Base-by-base conservation (phyloP, 2,888 invertebrate genomes). In the Amblyjoppa proteus region DNA sequence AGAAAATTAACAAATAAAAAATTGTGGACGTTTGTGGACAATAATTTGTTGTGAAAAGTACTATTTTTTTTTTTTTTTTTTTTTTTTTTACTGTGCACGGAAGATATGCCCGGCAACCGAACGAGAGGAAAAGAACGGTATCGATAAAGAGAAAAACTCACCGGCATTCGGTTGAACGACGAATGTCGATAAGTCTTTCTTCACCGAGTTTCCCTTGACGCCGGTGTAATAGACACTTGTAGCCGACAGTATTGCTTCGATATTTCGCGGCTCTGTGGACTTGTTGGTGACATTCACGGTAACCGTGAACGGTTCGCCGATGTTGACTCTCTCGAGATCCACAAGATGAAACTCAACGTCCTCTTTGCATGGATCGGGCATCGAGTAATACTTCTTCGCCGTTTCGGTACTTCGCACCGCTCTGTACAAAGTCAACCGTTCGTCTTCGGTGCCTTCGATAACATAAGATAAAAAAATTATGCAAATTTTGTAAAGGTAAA, bases 181-280 rank as follows among this genome's bases (percentile, higher is more conserved):
- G 88, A 97, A 95, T 20, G 83, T 96, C 95, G 6, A 83, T 96
- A 96, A 95, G 0, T 96, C 95, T 90, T 96, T 96, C 92, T 97
- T 97, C 25, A 97, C 95, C n/a, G 95, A 91, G 25, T 96, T 95
- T 0, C 96, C 96, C 91, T 96, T 96, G 11, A 97, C 96, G 5
- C 97, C 98, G 34, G 96, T 97, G 94, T 97, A 97, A 93, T 96
- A 97, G 53, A 97, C 96, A 89, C 97, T 97, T 66, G 95, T 96
- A 0, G 96, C 96, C 4, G 96, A 95, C 45, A 97, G 90, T 0
- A 96, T 95, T 0, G 96, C 96, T 86, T 96, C 96, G 66, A 97
- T 95, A 56, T 96, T 96, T 7, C 97, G 95, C 13, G 91, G 91
- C 93, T 96, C 92, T 4, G 93, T 90, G 16, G 96, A 95, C 79